Percentiles rank a stretch among this genome's conserved stretches.
Conservation (phyloP, 2,888 invertebrate species). For the Sesamia inferens region DNA sequence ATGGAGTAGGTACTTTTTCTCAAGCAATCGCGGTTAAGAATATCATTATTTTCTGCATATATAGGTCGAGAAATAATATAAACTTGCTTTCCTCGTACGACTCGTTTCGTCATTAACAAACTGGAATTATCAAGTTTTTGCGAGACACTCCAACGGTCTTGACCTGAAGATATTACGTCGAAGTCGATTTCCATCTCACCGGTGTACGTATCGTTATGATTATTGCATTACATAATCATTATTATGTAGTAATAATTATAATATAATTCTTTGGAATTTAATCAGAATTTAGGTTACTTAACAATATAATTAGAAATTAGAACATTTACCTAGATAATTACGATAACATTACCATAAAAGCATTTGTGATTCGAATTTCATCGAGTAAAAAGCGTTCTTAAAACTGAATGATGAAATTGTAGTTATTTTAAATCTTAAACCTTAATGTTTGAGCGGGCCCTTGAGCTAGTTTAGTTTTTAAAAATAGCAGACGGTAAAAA, state of each 20-base stretch:
- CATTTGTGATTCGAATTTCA: not conserved
- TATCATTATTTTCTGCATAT: slow-evolving; percentile 44
- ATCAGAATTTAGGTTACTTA: not conserved
- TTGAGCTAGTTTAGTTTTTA: slow-evolving; percentile 46
- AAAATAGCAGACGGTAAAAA: slow-evolving; percentile 34
- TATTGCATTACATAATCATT: slow-evolving; percentile 45
- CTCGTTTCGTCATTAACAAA: slow-evolving; percentile 55
- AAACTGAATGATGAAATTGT: slow-evolving; percentile 20
- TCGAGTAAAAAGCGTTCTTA: not conserved
- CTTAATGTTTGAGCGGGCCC: slow-evolving; percentile 17
- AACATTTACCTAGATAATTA: not conserved
- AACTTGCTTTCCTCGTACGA: slow-evolving; percentile 4
- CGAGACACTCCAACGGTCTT: slow-evolving; percentile 49
- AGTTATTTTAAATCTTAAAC: slow-evolving; percentile 13
- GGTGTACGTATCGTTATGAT: slow-evolving; percentile 14
- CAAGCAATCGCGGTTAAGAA: slow-evolving; percentile 1
- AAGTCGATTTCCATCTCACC: slow-evolving; percentile 21
- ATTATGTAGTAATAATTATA: slow-evolving; percentile 1
- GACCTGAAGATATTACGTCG: slow-evolving; percentile 45
- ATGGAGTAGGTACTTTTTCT: no score
- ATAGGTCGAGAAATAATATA: slow-evolving; percentile 39
- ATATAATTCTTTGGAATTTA: not conserved
- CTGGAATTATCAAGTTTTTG: slow-evolving; percentile 54
- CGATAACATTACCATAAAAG: not conserved
- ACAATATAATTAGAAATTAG: slow-evolving; percentile 2